Base-by-base conservation (phyloP, 2,888 invertebrate species). In the Acleris holmiana region DNA sequence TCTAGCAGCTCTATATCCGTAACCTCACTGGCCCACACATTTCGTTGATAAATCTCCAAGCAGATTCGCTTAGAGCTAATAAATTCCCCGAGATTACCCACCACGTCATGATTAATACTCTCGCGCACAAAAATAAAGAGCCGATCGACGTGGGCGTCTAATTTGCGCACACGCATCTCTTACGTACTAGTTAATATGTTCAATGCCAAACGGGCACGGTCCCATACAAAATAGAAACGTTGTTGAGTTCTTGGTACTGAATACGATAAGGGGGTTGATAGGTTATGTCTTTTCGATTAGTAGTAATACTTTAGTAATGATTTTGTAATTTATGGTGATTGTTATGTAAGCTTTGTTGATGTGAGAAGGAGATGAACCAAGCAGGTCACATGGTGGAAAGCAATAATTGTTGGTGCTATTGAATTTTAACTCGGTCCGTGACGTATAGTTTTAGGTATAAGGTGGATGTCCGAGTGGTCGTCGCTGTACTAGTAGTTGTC, bases 61-160 rank as follows among this genome's bases (percentile, higher is more conserved):
- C 84, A 90, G 90, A 92, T 92, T 90, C 89, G 86, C 90, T 88
- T 85, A 84, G 88, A 89, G 86, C 89, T 89, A 92, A 91, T 91
- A 90, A 90, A 91, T 92, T 89, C 89, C 88, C 86, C 87, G 85
- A 89, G 88, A 88, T 90, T 85, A 87, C 88, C 85, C 85, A 74
- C 85, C 85, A 74, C 82, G 76, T 76, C 77, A 83, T 89, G 89
- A 91, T 91, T 91, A 89, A 91, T 91, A 90, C 81, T 82, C 78
- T 79, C 73, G 74, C 77, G 76, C 75, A 73, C 89, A 91, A 91
- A 91, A 91, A 91, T 91, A 86, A 89, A 82, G 88, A 76, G 80
- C 80, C 88, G 80, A 91, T 91, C 89, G 85, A 84, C 79, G 91
- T 91, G 89, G 91, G 91, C 88, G 91, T 91, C 90, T 91, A 91